These are phyloP conservation scores for Melanostoma scalare DNA, from an alignment of 2,888 invertebrate species.

Conservation along the genomic window DNA sequence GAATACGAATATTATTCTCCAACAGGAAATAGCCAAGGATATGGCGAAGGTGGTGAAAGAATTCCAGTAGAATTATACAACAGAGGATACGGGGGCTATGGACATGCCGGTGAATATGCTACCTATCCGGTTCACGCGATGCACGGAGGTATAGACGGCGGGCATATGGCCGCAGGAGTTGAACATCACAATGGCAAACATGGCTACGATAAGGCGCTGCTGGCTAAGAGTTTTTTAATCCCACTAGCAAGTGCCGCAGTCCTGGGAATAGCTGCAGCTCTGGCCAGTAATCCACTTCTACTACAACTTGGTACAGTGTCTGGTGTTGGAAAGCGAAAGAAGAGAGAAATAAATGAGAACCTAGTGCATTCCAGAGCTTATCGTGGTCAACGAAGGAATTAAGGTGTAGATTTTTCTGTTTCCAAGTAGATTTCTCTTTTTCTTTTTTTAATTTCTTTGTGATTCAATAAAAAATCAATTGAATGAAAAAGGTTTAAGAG, in stretches of 20 bases:
- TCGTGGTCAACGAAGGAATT: slow-evolving; percentile 53
- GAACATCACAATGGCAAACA: slow-evolving; percentile 57
- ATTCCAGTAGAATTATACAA: slow-evolving; percentile 80
- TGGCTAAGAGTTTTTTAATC: slow-evolving; percentile 85
- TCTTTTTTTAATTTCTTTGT: slow-evolving; percentile 27
- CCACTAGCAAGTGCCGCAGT: slow-evolving; percentile 91
- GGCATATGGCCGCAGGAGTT: slow-evolving; percentile 57
- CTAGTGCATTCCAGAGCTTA: slow-evolving; percentile 60
- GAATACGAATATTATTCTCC: slow-evolving; percentile 70
- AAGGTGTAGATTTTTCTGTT: slow-evolving; percentile 6
- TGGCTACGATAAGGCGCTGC: slow-evolving; percentile 77
- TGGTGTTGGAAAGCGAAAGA: slow-evolving; percentile 82
- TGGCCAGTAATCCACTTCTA: slow-evolving; percentile 90
- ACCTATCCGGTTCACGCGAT: slow-evolving; percentile 41
- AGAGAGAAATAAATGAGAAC: slow-evolving; percentile 72
- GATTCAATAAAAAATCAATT: slow-evolving; percentile 66
- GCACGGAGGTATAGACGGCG: slow-evolving; percentile 36
- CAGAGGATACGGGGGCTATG: slow-evolving; percentile 74
- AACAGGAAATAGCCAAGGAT: slow-evolving; percentile 67
- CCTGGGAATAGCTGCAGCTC: slow-evolving; percentile 90
- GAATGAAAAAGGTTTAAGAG: slow-evolving; percentile 37
- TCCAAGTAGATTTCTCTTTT: slow-evolving; percentile 10
- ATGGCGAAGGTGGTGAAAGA: slow-evolving; percentile 75
- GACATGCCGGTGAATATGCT: slow-evolving; percentile 70
- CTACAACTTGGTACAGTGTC: slow-evolving; percentile 90